These are phyloP conservation scores for Anthoscopus minutus DNA, from an alignment of 2,113 vertebrate species.

Conservation along the genomic window DNA sequence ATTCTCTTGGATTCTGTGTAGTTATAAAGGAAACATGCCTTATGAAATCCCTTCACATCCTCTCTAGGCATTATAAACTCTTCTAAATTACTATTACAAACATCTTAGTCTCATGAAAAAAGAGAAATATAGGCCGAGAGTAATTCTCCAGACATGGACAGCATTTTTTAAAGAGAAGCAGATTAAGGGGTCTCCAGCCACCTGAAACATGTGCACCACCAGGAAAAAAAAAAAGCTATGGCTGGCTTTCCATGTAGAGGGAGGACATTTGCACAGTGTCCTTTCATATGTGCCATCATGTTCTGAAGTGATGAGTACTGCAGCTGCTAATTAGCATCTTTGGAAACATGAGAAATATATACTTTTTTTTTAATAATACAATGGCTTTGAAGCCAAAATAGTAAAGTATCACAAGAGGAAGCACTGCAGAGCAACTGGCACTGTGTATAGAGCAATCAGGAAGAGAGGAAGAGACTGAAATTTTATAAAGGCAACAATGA, in stretches of 20 bases:
- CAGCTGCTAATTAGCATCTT: not conserved
- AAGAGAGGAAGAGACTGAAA: not conserved
- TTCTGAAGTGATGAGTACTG: not conserved
- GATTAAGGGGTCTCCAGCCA: not conserved
- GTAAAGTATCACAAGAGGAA: not conserved
- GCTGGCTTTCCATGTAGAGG: not conserved
- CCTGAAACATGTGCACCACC: not conserved
- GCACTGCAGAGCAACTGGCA: not conserved
- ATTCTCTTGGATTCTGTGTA: not conserved
- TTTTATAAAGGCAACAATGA: not conserved
- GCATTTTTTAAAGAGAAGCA: not conserved
- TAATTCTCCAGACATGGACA: not conserved
- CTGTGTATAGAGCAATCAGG: rapidly evolving
- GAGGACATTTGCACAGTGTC: not conserved
- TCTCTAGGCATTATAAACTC: not conserved
- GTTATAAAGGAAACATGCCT: not conserved
- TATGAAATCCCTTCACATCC: not conserved
- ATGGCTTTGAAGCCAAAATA: not conserved
- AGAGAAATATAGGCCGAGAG: not conserved
- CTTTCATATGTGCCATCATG: not conserved
- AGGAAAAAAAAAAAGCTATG: not conserved
- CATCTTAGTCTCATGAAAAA: not conserved
- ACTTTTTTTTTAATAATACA: not conserved
- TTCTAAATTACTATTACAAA: not conserved
- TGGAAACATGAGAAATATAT: not conserved